Conservation (phyloP, 35 echinoderm and acorn worm genomes). For the Heliocidaris tuberculata region DNA sequence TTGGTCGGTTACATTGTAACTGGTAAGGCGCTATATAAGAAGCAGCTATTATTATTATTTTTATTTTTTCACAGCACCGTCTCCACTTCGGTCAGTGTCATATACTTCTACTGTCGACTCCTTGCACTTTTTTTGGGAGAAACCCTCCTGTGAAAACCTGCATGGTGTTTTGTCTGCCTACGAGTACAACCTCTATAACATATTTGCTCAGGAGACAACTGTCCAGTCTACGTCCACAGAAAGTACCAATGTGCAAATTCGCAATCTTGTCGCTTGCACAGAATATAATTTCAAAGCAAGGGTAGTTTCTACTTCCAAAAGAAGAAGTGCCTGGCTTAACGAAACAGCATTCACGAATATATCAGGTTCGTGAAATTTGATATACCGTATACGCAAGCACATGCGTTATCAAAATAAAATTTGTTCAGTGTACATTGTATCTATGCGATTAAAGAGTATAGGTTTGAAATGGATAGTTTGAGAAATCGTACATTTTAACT, state of each 20-base stretch:
- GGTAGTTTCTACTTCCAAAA: no score
- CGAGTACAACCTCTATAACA: not conserved
- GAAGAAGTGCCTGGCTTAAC: no score
- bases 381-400: no score
- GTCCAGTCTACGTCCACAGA: not conserved
- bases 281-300: not conserved
- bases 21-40: no score
- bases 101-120: not conserved
- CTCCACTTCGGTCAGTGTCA: not conserved
- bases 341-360: no score
- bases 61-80: not conserved
- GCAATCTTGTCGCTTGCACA: not conserved
- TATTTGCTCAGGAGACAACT: not conserved
- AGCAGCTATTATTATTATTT: no score
- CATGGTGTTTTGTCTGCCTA: not conserved
- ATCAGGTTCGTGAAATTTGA: no score
- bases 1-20: not conserved
- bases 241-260: not conserved
- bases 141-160: not conserved
- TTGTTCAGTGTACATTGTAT: no score
- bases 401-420: no score
- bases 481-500: no score
- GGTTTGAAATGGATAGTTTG: no score
- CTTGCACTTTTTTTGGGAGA: not conserved
- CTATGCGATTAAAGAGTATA: no score